Percentiles rank a stretch among this genome's conserved stretches.
phyloP scores from a whole-genome alignment of 35 echinoderm and acorn worm genomes.

The Ophioderma brevispina region DNA sequence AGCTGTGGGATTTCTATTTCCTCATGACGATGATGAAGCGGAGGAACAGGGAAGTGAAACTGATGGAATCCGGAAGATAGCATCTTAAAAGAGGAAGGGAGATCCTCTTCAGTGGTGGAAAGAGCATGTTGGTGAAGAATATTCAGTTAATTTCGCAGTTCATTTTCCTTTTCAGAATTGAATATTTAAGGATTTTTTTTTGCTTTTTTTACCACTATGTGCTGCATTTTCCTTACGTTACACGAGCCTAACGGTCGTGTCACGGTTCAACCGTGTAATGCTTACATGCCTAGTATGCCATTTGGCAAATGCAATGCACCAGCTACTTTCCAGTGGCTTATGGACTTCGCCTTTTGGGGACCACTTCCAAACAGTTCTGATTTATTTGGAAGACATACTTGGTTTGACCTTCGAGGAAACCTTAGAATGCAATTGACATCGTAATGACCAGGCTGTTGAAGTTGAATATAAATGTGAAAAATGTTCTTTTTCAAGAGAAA shows the following conservation, averaged over 20 bases:
- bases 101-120: conserved; percentile 54
- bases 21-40: too few species aligned
- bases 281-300: conserved; percentile 28
- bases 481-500: conserved; percentile 31
- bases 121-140: conserved; percentile 51
- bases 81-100: too few species aligned
- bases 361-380: conserved; percentile 50
- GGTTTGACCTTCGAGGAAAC: conserved; percentile 61
- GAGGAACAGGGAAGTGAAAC: too few species aligned
- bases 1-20: too few species aligned
- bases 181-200: too few species aligned
- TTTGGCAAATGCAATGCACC: conserved; percentile 75
- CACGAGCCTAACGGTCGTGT: conserved; percentile 43
- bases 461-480: conserved; percentile 63
- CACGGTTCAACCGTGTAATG: too few species aligned
- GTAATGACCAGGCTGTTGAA: conserved; percentile 29
- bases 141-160: too few species aligned
- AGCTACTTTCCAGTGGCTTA: conserved; percentile 71
- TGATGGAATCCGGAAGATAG: too few species aligned
- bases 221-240: conserved; percentile 51
- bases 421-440: conserved; percentile 42
- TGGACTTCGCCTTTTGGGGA: conserved; percentile 68
- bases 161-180: too few species aligned
- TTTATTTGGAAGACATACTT: conserved; percentile 82
- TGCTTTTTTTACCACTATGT: too few species aligned